These are phyloP conservation scores for Pionites leucogaster DNA, from an alignment of 2,113 vertebrate species.

Conservation along the genomic window DNA sequence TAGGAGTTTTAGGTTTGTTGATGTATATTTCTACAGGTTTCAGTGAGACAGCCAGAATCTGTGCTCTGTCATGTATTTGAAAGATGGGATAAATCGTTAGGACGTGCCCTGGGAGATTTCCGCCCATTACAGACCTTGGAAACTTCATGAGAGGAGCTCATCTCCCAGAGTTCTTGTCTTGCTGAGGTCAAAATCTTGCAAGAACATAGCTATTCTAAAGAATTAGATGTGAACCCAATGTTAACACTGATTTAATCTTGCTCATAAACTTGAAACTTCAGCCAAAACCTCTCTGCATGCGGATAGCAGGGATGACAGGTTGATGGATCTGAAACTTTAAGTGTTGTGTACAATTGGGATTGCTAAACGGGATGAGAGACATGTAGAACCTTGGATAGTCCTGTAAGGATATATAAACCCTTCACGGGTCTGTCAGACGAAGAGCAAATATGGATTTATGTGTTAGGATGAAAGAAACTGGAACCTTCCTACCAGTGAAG, in stretches of 20 bases:
- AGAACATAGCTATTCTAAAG: not conserved
- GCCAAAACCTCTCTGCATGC: slow-evolving; percentile 9
- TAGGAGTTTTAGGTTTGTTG: not conserved
- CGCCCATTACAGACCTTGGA: not conserved
- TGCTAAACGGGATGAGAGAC: not conserved
- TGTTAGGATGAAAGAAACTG: not conserved
- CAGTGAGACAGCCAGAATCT: not conserved
- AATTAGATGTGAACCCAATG: slow-evolving; percentile 36
- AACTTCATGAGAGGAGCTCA: not conserved
- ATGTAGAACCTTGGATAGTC: not conserved
- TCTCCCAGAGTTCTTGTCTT: not conserved
- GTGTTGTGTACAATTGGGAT: not conserved
- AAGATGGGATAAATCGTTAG: not conserved
- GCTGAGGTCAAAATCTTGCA: slow-evolving; percentile 32
- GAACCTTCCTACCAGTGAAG: not conserved
- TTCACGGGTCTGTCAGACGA: slow-evolving; percentile 21
- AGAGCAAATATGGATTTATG: slow-evolving; percentile 21
- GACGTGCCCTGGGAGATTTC: not conserved
- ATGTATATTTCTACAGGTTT: not conserved
- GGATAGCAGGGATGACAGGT: slow-evolving; percentile 17
- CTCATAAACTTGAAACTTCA: not conserved
- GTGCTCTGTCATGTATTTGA: not conserved
- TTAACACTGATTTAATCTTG: slow-evolving; percentile 49
- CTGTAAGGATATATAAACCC: slow-evolving; percentile 9
- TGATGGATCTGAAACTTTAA: slow-evolving; percentile 51